phyloP scores from a whole-genome alignment of 2,797 vertebrate species.

The Clamator glandarius region DNA sequence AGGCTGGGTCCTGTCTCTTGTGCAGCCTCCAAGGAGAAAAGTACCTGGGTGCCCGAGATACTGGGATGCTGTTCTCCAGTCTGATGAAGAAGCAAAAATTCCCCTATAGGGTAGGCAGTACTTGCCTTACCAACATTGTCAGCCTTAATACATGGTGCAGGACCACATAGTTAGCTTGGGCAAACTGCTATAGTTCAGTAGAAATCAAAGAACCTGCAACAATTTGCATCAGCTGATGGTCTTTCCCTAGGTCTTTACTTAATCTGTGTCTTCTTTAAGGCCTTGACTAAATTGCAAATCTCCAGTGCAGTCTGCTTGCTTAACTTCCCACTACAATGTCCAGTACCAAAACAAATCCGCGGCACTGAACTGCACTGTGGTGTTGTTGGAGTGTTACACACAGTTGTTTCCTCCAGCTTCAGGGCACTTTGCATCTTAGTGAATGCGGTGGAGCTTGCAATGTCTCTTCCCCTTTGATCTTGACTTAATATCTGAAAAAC shows the following conservation, averaged over 20 bases:
- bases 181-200: fast-evolving
- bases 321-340: background rate
- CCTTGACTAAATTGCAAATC: background rate
- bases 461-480: background rate
- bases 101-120: fast-evolving
- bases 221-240: background rate
- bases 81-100: background rate
- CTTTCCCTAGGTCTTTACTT: background rate
- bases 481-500: background rate
- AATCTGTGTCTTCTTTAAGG: background rate
- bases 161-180: background rate
- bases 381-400: fast-evolving
- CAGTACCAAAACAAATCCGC: background rate
- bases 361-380: background rate
- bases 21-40: background rate
- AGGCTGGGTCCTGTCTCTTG: background rate
- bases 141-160: background rate
- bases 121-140: background rate
- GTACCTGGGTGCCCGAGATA: fast-evolving
- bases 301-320: background rate
- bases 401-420: fast-evolving
- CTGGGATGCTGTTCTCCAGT: background rate
- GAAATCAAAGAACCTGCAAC: background rate
- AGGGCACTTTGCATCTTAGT: background rate
- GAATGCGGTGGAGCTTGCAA: background rate